Conservation (phyloP, 2,888 invertebrate genomes). For the Galeopsomyia nigrocyanea region DNA sequence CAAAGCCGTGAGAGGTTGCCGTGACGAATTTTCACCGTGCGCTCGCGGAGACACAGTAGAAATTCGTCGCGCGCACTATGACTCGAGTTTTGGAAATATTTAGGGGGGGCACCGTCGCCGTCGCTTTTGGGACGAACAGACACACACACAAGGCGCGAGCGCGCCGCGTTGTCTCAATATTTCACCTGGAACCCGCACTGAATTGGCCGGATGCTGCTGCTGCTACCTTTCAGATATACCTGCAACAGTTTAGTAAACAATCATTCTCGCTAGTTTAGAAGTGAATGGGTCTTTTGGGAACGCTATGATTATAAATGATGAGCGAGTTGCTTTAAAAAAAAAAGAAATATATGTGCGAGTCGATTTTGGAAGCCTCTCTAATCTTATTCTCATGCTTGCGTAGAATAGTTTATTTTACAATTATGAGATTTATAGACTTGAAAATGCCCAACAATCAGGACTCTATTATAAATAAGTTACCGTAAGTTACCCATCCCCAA, state of each 20-base stretch:
- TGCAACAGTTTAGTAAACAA: conserved; percentile 58
- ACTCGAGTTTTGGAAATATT: conserved; percentile 65
- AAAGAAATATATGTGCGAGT: too few species aligned
- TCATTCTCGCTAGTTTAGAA: background rate
- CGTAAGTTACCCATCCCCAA: too few species aligned
- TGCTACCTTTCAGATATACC: conserved; percentile 46
- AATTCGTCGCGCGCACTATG: conserved; percentile 59
- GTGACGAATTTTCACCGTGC: conserved; percentile 40
- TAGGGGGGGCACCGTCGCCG: too few species aligned
- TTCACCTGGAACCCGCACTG: conserved; percentile 47
- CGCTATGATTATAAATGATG: too few species aligned
- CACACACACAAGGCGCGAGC: conserved; percentile 49
- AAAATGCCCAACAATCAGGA: too few species aligned
- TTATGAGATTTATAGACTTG: too few species aligned
- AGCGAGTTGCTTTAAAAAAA: too few species aligned
- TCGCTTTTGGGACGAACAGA: conserved; percentile 27
- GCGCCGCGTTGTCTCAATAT: conserved; percentile 60
- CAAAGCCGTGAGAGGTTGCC: conserved; percentile 11
- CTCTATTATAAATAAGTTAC: too few species aligned
- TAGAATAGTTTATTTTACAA: too few species aligned
- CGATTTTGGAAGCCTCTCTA: too few species aligned
- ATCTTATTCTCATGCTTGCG: too few species aligned
- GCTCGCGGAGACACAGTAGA: conserved; percentile 41
- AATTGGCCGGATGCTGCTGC: conserved; percentile 2
- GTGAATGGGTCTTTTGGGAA: too few species aligned